Conservation (phyloP, 2,113 vertebrate genomes). For the Percina caprodes region DNA sequence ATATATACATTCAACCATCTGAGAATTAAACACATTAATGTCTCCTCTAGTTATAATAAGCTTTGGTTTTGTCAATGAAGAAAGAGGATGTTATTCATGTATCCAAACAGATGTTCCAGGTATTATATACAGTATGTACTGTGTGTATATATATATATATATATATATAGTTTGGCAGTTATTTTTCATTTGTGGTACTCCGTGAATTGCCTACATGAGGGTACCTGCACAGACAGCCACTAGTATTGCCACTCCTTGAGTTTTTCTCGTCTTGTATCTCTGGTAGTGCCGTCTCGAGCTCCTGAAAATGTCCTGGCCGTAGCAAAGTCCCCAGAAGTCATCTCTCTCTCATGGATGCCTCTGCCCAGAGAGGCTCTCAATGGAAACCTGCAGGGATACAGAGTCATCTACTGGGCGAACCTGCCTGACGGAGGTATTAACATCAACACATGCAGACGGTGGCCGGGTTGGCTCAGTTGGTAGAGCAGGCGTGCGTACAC, state of each 20-base stretch:
- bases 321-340: constrained; percentile 96
- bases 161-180: not conserved
- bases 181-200: constrained; percentile 1
- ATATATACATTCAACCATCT: not conserved
- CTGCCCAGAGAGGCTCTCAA: constrained; percentile 95
- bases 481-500: too few species aligned
- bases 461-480: too few species aligned
- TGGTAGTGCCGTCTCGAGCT: constrained; percentile 93
- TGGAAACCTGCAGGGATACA: constrained; percentile 96
- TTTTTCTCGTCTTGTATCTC: not conserved
- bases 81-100: not conserved
- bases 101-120: not conserved
- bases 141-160: too few species aligned
- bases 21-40: not conserved
- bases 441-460: not conserved
- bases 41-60: not conserved
- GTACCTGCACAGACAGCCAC: not conserved
- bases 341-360: constrained; percentile 95
- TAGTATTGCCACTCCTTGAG: not conserved
- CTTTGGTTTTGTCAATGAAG: not conserved
- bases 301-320: constrained; percentile 96
- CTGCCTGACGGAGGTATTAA: constrained; percentile 95
- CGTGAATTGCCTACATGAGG: not conserved
- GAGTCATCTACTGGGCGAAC: constrained; percentile 99
- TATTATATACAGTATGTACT: too few species aligned